Conservation (phyloP, 2,113 vertebrate species). For the Chionis minor region DNA sequence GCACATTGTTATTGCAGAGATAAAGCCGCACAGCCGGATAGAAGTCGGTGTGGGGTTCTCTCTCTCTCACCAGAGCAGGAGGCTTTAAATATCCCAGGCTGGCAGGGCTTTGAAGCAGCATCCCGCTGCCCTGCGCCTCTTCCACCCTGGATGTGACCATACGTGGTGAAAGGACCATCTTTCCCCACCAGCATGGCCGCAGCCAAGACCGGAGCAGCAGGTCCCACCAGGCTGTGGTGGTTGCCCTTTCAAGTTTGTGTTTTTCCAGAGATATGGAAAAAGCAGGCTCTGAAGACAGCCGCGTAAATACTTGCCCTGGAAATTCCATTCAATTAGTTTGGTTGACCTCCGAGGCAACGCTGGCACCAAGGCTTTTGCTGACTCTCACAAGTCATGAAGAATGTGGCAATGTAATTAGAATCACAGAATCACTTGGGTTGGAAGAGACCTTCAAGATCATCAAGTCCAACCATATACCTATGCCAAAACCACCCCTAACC, state of each 20-base stretch:
- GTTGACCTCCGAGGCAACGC: not conserved
- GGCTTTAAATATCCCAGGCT: not conserved
- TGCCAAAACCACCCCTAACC: too few relatives aligned
- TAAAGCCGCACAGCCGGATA: not conserved
- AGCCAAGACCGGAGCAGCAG: not conserved
- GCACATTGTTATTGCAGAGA: not conserved
- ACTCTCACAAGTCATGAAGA: not conserved
- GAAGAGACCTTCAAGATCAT: too few relatives aligned
- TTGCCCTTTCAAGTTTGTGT: not conserved
- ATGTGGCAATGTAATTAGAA: not conserved
- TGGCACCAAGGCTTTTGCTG: not conserved
- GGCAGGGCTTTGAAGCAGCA: not conserved
- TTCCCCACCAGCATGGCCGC: accelerated
- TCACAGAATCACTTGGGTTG: too few relatives aligned
- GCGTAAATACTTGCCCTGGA: not conserved
- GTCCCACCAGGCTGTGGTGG: not conserved
- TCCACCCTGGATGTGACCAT: not conserved
- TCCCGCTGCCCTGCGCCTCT: not conserved
- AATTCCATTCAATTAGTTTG: not conserved
- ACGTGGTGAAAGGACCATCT: not conserved
- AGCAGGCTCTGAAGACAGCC: not conserved
- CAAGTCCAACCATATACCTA: too few relatives aligned
- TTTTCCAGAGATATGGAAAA: not conserved
- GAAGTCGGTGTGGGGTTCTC: not conserved
- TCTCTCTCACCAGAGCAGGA: not conserved